Conservation (phyloP, 2,797 vertebrate genomes). For the Hipposideros larvatus region DNA sequence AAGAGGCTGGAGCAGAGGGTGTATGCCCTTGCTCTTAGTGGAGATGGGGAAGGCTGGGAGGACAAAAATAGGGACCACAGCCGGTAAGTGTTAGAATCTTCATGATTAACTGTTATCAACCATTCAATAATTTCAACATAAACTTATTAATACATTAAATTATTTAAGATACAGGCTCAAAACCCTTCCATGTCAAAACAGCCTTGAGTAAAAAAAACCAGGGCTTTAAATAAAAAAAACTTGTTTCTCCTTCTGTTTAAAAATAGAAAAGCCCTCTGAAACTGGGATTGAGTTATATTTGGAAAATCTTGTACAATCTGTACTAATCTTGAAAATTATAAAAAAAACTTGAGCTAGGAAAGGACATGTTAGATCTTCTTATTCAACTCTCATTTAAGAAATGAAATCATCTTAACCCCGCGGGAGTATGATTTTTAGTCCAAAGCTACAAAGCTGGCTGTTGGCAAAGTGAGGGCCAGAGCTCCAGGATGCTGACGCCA, state of each 20-base stretch:
- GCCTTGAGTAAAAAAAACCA: slow-evolving; percentile 20
- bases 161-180: not conserved
- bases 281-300: not conserved
- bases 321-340: slow-evolving; percentile 47
- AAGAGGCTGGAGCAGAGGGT: not conserved
- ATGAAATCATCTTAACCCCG: not conserved
- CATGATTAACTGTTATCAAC: not conserved
- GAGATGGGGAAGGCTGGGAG: not conserved
- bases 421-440: not conserved
- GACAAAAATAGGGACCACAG: not conserved
- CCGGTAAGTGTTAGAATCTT: not conserved
- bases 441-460: not conserved
- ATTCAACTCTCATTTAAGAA: slow-evolving; percentile 7
- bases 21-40: not conserved
- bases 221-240: slow-evolving; percentile 28
- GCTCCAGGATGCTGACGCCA: not conserved
- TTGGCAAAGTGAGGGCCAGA: not conserved
- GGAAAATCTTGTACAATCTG: slow-evolving; percentile 35
- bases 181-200: not conserved
- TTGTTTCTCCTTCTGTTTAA: not conserved
- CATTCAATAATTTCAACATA: slow-evolving; percentile 6
- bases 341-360: slow-evolving; percentile 34
- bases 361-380: slow-evolving; percentile 43
- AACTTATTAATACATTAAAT: not conserved
- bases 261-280: not conserved